Percentiles rank a stretch among this genome's conserved stretches.
phyloP scores from a whole-genome alignment of 2,888 invertebrate species.

The Epicampocera succincta region DNA sequence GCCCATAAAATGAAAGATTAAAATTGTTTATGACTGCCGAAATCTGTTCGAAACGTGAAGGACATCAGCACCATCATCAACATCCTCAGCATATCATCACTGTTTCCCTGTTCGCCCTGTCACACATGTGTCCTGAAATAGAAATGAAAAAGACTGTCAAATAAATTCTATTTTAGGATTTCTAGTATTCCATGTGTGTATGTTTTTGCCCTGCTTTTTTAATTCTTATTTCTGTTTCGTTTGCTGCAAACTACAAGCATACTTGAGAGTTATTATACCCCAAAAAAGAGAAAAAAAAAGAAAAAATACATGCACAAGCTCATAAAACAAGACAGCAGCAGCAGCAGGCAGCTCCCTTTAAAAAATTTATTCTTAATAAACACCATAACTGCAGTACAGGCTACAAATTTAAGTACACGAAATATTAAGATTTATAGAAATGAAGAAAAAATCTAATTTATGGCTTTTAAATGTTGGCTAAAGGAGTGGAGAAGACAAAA shows the following conservation, averaged over 20 bases:
- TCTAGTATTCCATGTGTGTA: too few relatives aligned
- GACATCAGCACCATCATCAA: not conserved
- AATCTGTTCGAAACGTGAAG: conserved; percentile 57
- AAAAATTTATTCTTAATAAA: conserved; percentile 62
- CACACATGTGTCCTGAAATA: not conserved
- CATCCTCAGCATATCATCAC: conserved; percentile 27
- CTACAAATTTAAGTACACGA: conserved; percentile 44
- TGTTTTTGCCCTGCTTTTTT: conserved; percentile 1
- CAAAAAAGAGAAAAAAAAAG: conserved; percentile 11
- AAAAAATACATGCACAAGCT: conserved; percentile 22
- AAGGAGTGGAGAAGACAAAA: not conserved
- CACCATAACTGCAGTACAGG: conserved; percentile 57
- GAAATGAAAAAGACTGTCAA: conserved; percentile 40
- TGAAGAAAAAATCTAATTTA: conserved; percentile 53
- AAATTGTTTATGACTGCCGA: conserved; percentile 67
- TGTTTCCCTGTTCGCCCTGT: not conserved
- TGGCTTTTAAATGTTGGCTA: conserved; percentile 47
- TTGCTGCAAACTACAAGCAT: conserved; percentile 37
- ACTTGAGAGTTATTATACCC: conserved; percentile 11
- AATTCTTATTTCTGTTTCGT: conserved; percentile 8
- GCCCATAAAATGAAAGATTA: conserved; percentile 42
- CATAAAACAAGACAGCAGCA: conserved; percentile 45
- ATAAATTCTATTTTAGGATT: conserved; percentile 9
- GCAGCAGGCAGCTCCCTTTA: not conserved
- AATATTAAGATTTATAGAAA: conserved; percentile 67